Evolutionary conservation across 2,888 invertebrate genomes (phyloP).

Genomic region (Microlaimidae sp.): DNA sequence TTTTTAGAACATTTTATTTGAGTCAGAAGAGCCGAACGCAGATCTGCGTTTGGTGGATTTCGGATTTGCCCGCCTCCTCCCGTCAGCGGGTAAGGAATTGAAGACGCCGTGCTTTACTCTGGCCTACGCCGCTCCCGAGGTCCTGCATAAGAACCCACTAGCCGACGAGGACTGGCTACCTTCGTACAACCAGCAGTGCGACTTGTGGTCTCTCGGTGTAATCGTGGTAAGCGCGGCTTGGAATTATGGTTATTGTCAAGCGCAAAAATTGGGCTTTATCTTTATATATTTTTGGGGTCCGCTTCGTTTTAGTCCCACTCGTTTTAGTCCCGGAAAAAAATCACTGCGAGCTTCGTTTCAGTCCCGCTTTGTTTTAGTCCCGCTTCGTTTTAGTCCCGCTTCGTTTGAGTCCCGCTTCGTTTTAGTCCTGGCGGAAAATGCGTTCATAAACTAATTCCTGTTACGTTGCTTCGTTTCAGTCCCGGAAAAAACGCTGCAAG

Average conservation of each 20-base stretch:
- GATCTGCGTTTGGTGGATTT: conserved; percentile 82
- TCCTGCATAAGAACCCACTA: conserved; percentile 47
- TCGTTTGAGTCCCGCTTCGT: too few relatives aligned
- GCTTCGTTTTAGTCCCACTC: too few relatives aligned
- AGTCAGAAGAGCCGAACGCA: conserved; percentile 44
- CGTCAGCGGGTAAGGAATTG: conserved; percentile 34
- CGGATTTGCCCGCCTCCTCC: conserved; percentile 70
- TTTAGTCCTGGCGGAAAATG: too few relatives aligned
- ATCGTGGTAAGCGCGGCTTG: conserved; percentile 50
- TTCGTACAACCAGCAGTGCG: conserved; percentile 71
- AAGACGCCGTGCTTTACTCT: conserved; percentile 81
- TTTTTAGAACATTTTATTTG: conserved; percentile 52
- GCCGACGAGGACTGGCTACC: conserved; percentile 40
- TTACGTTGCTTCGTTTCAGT: too few relatives aligned
- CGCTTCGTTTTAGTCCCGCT: too few relatives aligned
- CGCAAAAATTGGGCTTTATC: too few relatives aligned
- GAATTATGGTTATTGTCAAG: too few relatives aligned
- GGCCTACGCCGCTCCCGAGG: conserved; percentile 87
- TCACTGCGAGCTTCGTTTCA: too few relatives aligned
- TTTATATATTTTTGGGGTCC: background rate
- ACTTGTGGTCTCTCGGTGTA: conserved; percentile 87
- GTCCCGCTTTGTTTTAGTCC: too few relatives aligned
- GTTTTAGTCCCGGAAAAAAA: too few relatives aligned
- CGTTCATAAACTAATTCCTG: too few relatives aligned
- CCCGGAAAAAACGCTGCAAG: too few relatives aligned